Base-by-base conservation (phyloP, 2,797 vertebrate species). In the Sebastes melanostomus region DNA sequence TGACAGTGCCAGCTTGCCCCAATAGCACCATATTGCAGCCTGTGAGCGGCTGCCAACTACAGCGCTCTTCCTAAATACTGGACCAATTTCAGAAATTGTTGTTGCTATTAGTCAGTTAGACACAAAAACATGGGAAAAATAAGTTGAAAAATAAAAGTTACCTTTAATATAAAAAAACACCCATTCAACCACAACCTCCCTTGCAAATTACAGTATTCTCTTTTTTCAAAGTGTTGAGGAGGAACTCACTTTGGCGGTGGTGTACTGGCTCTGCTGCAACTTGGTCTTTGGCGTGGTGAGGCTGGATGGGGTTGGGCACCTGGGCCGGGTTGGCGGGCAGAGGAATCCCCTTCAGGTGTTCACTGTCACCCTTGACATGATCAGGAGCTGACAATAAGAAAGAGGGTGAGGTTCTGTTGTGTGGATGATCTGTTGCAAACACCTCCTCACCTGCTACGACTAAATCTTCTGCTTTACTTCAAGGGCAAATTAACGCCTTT, bases 221-320 rank as follows among this genome's bases (percentile, higher is more conserved):
- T 54, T 8, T 68, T 58, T 32, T 65, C 8, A 60, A 27, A 38
- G 66, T 63, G 25, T 63, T 1, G 13, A 18, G 14, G 38, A 54
- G 11, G 11, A 63, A 95, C 98, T 98, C 95, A 99, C 98, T 99
- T 95, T 98, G 97, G 75, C 97, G 97, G 86, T 97, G 95, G 75
- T 96, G 97, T 65, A 96, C 95, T 78, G 95, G 91, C 79, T 96
- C 96, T 3, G 86, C 95, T 2, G 87, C 91, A 83, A 87, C 83
- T 18, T 90, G 86, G 27, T 97, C 96, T 89, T 94, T 89, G 89
- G 93, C 90, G 8, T 87, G 91, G 81, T 88, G 96, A 46, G 82
- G 92, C 55, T 97, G 96, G 50, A 96, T 93, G 75, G 95, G 96
- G 74, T 92, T 94, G 84, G 96, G 96, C 91, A 96, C 94, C 87